Percentiles rank a stretch among this genome's conserved stretches.
Conservation (phyloP, 1,140 invertebrate species). For the Phthorimaea operculella region DNA sequence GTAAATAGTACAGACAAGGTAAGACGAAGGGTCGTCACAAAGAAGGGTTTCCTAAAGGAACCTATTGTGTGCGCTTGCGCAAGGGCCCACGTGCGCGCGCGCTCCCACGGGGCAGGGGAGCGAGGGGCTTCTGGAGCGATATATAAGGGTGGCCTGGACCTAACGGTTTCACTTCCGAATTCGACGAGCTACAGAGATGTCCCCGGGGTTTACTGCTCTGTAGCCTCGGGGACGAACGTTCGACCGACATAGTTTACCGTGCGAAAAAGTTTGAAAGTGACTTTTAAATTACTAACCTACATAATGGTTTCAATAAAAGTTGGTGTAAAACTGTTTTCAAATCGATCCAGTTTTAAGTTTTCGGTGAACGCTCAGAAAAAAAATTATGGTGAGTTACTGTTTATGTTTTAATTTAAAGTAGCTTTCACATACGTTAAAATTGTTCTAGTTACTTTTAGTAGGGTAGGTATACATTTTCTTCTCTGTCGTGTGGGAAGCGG, state of each 20-base stretch:
- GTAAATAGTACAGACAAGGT: constrained; percentile 50
- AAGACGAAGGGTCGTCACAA: constrained; percentile 60
- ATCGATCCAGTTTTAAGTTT: neutral
- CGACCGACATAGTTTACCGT: constrained; percentile 36
- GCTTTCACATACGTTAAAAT: no score
- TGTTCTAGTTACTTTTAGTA: no score
- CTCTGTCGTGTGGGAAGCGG: no score
- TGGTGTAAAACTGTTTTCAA: neutral
- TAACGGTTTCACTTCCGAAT: constrained; percentile 43
- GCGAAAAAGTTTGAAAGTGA: constrained; percentile 13
- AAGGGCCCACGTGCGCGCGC: constrained; percentile 54
- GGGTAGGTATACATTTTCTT: no score
- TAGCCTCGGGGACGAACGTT: constrained; percentile 27
- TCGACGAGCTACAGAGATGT: constrained; percentile 33
- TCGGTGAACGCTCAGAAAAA: neutral
- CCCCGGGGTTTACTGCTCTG: constrained; percentile 39
- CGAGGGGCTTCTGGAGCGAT: constrained; percentile 41
- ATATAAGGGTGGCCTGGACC: constrained; percentile 39
- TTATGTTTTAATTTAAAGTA: no score
- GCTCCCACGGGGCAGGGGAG: constrained; percentile 49
- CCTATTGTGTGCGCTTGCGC: constrained; percentile 55
- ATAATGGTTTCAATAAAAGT: no score
- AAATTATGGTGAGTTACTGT: neutral
- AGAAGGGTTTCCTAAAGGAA: constrained; percentile 33
- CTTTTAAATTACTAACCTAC: neutral